phyloP scores from a whole-genome alignment of 2,888 invertebrate genomes.

The Tipula vernalis region DNA sequence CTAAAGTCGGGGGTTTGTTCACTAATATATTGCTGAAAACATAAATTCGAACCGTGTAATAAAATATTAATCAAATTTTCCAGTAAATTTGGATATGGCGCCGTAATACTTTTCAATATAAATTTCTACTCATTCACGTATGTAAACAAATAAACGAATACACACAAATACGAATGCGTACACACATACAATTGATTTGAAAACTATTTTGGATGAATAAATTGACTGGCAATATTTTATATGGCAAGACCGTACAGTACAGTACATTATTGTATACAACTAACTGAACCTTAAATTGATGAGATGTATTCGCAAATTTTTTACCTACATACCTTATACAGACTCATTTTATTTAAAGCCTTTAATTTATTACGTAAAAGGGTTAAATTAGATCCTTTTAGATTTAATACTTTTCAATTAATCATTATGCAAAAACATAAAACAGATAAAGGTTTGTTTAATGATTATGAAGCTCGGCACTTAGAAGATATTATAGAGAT shows the following conservation, averaged over 20 bases:
- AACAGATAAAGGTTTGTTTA: neutral
- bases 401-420: neutral
- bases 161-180: neutral
- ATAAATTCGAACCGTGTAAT: neutral
- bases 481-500: too few species aligned
- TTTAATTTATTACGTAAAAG: neutral
- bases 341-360: neutral
- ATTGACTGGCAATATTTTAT: neutral
- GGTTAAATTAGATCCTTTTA: neutral
- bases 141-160: neutral
- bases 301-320: neutral
- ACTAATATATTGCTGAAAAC: neutral
- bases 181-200: neutral
- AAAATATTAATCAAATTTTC: neutral
- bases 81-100: neutral
- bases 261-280: neutral
- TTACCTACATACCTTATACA: neutral
- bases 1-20: neutral
- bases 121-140: neutral
- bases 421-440: neutral
- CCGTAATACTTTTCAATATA: neutral
- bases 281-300: neutral
- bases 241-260: neutral
- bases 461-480: neutral
- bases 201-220: neutral